These are phyloP conservation scores for Eriocheir sinensis DNA, from an alignment of 1,140 invertebrate genomes.

Conservation along the genomic window DNA sequence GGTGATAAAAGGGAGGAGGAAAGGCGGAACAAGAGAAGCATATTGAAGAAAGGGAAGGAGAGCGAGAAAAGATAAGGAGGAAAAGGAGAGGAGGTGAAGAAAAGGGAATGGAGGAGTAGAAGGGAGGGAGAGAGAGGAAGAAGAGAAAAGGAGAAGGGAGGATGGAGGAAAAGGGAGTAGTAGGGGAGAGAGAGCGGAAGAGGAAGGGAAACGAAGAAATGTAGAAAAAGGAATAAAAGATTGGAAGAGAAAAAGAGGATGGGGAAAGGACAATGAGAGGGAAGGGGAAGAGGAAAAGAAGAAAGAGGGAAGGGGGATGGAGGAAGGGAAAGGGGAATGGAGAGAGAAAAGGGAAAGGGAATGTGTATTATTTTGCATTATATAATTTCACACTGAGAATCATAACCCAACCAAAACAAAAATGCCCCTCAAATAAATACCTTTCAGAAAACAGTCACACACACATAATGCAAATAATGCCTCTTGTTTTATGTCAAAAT, in stretches of 20 bases:
- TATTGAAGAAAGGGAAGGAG: background rate
- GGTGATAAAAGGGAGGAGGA: background rate
- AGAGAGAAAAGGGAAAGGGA: background rate
- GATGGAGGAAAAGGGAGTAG: background rate
- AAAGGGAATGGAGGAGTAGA: background rate
- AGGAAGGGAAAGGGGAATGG: constrained; percentile 6
- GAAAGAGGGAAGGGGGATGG: background rate
- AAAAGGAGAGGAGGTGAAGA: background rate
- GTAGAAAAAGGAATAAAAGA: background rate
- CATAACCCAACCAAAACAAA: background rate
- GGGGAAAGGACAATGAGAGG: background rate
- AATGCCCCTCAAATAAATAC: background rate
- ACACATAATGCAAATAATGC: background rate
- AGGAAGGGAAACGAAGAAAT: background rate
- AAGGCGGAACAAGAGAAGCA: background rate
- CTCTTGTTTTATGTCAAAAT: background rate
- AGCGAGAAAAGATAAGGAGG: background rate
- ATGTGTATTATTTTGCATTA: background rate
- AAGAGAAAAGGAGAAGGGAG: background rate
- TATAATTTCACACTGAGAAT: background rate
- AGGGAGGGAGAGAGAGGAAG: too few relatives aligned
- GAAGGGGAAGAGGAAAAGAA: constrained; percentile 15
- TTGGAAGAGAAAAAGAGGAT: background rate
- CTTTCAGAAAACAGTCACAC: background rate
- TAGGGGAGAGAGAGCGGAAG: background rate